These are phyloP conservation scores for Masticophis lateralis DNA, from an alignment of 2,797 vertebrate species.

Conservation along the genomic window DNA sequence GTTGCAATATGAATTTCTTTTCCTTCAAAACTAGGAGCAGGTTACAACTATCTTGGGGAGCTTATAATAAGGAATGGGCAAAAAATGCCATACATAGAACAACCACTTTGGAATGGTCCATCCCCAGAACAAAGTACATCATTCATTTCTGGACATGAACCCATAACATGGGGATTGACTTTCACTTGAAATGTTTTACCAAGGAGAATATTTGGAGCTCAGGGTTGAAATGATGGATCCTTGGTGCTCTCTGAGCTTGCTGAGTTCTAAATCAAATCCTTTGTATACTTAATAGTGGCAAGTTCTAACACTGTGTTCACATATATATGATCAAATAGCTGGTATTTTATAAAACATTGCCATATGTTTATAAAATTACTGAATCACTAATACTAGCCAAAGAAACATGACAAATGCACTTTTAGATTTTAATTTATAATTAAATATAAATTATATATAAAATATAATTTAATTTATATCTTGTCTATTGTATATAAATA, in stretches of 20 bases:
- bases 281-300: background rate
- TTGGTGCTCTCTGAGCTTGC: background rate
- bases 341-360: background rate
- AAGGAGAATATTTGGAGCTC: background rate
- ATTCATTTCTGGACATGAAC: background rate
- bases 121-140: background rate
- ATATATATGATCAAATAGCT: background rate
- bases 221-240: background rate
- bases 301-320: background rate
- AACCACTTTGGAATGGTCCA: background rate
- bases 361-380: background rate
- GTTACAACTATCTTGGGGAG: background rate
- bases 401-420: background rate
- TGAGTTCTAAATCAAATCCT: background rate
- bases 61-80: background rate
- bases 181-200: background rate
- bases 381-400: background rate
- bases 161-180: background rate
- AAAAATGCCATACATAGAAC: background rate
- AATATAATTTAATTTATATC: background rate
- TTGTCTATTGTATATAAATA: background rate
- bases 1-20: background rate
- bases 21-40: background rate
- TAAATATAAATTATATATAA: too few species aligned
- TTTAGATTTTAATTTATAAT: background rate